Percentiles rank a stretch among this genome's conserved stretches.
Conservation (phyloP, 1,140 invertebrate species). For the Camponotus vicinus region DNA sequence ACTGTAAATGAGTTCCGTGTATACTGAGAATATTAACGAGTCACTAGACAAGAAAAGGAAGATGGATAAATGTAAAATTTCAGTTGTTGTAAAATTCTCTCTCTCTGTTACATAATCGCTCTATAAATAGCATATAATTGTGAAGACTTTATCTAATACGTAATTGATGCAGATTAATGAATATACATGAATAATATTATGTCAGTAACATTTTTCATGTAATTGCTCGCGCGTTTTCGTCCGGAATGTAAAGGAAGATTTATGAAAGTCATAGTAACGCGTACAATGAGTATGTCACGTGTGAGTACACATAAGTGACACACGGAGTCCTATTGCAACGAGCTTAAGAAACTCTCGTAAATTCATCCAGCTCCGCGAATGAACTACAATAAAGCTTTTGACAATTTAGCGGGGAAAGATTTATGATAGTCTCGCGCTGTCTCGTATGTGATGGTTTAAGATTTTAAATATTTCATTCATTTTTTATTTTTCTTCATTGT, state of each 20-base stretch:
- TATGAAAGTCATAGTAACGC: constrained; percentile 32
- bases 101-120: neutral
- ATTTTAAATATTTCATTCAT: constrained; percentile 59
- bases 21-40: neutral
- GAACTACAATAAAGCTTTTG: constrained; percentile 60
- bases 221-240: constrained; percentile 22
- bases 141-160: neutral
- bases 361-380: constrained; percentile 54
- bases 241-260: constrained; percentile 46
- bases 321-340: constrained; percentile 52
- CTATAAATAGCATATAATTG: neutral
- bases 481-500: neutral
- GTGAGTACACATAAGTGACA: constrained; percentile 53
- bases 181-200: neutral
- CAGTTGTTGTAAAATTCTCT: neutral
- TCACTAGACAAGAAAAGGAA: neutral
- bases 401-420: constrained; percentile 59
- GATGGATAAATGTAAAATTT: neutral
- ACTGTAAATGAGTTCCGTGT: neutral
- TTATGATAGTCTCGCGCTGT: constrained; percentile 17
- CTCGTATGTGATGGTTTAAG: constrained; percentile 20
- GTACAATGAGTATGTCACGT: constrained; percentile 42
- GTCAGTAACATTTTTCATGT: constrained; percentile 12
- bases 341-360: constrained; percentile 64
- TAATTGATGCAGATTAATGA: neutral